Base-by-base conservation (phyloP, 2,888 invertebrate genomes). In the Strigamia transsilvanica region DNA sequence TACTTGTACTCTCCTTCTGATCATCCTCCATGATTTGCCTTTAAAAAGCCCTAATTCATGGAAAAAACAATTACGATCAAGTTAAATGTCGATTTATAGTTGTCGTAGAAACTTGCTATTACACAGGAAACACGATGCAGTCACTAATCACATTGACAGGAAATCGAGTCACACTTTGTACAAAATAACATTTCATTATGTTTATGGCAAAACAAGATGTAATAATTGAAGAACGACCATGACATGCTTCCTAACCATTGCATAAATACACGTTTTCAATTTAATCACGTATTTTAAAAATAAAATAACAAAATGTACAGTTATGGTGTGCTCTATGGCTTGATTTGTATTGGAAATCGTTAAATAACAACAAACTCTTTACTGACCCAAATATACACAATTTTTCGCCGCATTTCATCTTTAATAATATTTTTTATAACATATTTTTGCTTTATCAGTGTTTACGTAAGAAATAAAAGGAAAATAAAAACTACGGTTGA, bases 291-390 rank as follows among this genome's bases (percentile, higher is more conserved):
- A 23, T 66, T 21, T 0, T 18, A n/a, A 66, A n/a, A 51, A 51
- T 5, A 66, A 21, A 66, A 66, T 66, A 4, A 66, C 27, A 27
- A 3, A 27, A 27, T 27, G 27, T 27, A 27, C 27, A 27, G 27
- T 27, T n/a, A 15, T 10, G 46, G 15, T 46, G 38, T 6, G 38
- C 38, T 38, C 38, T 38, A 46, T n/a, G n/a, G 46, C 61, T 66
- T 66, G 61, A 66, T 66, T 66, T 12, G 21, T 66, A 66, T 66
- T 66, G 61, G 61, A 66, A 66, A 66, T 66, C 61, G 12, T 66
- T 66, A 66, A 46, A 66, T 23, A 66, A 66, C 12, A 66, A 23
- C 12, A 66, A 18, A 23, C 21, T 1, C 23, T 66, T 23, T 51
- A 51, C 23, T 66, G 61, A 66, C 61, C 61, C 18, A 23, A n/a